A percentile compares a stretch with the other conserved stretches of the same genome.
Evolutionary conservation across 2,797 vertebrate species (phyloP).

Genomic region (Halcyon chelicuti): DNA sequence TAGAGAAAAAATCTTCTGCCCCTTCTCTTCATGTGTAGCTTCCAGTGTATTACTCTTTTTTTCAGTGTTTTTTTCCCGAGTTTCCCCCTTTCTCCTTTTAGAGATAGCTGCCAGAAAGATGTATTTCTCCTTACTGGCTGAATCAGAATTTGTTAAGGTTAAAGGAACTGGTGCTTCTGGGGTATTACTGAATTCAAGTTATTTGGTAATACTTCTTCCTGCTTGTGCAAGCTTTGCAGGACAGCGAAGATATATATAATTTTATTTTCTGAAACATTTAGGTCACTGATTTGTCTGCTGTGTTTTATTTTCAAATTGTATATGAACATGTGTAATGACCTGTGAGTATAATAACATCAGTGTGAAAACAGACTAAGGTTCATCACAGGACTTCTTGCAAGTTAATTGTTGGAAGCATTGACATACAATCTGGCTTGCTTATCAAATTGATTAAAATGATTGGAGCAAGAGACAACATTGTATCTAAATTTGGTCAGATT

Average conservation of each 20-base stretch:
- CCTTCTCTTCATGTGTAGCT: not conserved
- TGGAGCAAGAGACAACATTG: not conserved
- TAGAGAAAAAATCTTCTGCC: not conserved
- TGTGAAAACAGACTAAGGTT: constrained; percentile 32
- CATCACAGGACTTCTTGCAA: constrained; percentile 25
- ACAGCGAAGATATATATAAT: constrained; percentile 28
- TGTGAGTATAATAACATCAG: constrained; percentile 14
- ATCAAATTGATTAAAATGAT: not conserved
- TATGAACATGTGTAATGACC: not conserved
- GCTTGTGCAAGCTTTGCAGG: constrained; percentile 39
- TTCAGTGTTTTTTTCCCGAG: not conserved
- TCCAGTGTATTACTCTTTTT: not conserved
- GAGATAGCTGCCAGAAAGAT: not conserved
- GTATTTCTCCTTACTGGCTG: not conserved
- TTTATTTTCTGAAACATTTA: constrained; percentile 36
- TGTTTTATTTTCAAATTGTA: constrained; percentile 7
- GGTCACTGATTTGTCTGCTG: constrained; percentile 19
- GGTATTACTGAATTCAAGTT: constrained; percentile 50
- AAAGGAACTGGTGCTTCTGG: not conserved
- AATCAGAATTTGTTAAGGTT: not conserved
- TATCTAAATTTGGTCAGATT: not conserved
- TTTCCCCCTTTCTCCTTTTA: not conserved
- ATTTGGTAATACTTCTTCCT: constrained; percentile 10
- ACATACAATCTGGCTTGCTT: not conserved
- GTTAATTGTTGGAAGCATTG: not conserved